These are phyloP conservation scores for Cercocebus atys DNA, from an alignment of 2,113 vertebrate genomes.

Conservation along the genomic window DNA sequence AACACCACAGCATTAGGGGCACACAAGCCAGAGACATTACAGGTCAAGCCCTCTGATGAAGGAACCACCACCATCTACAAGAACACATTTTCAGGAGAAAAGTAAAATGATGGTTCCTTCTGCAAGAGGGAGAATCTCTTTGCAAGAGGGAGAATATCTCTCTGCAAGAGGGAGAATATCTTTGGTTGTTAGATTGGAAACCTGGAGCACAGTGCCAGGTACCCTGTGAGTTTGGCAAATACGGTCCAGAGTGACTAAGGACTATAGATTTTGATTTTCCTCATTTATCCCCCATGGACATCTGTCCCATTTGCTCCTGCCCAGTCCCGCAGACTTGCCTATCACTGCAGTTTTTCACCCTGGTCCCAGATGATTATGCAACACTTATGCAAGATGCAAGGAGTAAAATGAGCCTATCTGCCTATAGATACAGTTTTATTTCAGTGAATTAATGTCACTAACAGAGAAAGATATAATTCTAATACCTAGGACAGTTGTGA, in stretches of 20 bases:
- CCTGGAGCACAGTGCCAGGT: not conserved
- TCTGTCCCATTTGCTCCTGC: not conserved
- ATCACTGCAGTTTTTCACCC: not conserved
- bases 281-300: not conserved
- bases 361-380: not conserved
- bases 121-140: not conserved
- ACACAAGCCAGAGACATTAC: not conserved
- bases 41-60: not conserved
- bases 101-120: constrained; percentile 10
- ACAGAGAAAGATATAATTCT: not conserved
- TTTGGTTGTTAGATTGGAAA: not conserved
- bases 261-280: not conserved
- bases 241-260: not conserved
- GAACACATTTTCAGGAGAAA: not conserved
- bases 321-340: not conserved
- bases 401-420: not conserved
- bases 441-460: not conserved
- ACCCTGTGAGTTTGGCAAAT: not conserved
- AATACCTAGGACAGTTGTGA: not conserved
- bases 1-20: not conserved
- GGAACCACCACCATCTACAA: not conserved
- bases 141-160: not conserved
- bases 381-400: not conserved
- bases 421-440: not conserved
- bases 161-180: not conserved